phyloP scores from a whole-genome alignment of 1,140 invertebrate genomes.

The Polyergus mexicanus region DNA sequence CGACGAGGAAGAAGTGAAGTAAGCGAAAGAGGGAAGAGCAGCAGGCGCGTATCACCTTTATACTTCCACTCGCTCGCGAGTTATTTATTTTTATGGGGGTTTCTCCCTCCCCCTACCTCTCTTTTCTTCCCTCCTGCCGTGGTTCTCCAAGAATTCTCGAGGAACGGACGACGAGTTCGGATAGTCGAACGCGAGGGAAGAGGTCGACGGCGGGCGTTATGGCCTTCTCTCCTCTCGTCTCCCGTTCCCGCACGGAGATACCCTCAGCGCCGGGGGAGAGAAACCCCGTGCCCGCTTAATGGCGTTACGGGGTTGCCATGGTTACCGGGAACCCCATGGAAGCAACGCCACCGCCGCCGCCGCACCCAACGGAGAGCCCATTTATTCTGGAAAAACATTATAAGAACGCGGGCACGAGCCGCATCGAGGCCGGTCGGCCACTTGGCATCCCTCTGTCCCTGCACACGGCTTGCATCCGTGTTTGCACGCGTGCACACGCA shows the following conservation, averaged over 20 bases:
- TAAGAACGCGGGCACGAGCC: slow-evolving; percentile 79
- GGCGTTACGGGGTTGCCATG: slow-evolving; percentile 86
- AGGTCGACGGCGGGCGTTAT: slow-evolving; percentile 22
- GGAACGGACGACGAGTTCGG: slow-evolving; percentile 31
- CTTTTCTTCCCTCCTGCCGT: slow-evolving; percentile 52
- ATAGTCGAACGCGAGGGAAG: slow-evolving; percentile 26
- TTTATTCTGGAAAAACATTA: slow-evolving; percentile 87
- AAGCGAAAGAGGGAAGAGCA: background rate
- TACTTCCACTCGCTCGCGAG: slow-evolving; percentile 74
- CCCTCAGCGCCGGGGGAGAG: slow-evolving; percentile 38
- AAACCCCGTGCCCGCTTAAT: slow-evolving; percentile 82
- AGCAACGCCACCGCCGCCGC: slow-evolving; percentile 75
- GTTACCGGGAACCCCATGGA: slow-evolving; percentile 83
- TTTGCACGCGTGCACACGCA: too few species aligned
- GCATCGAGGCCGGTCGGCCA: slow-evolving; percentile 37
- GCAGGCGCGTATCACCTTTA: slow-evolving; percentile 78
- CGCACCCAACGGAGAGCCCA: slow-evolving; percentile 83
- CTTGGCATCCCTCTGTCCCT: slow-evolving; percentile 56
- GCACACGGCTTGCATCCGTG: too few species aligned
- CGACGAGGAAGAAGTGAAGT: background rate
- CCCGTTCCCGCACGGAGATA: slow-evolving; percentile 31
- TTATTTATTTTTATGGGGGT: slow-evolving; percentile 86
- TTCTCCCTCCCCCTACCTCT: slow-evolving; percentile 49
- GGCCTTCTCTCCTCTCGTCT: slow-evolving; percentile 66
- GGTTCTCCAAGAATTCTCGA: slow-evolving; percentile 73